phyloP scores from a whole-genome alignment of 2,888 invertebrate species.

The Encarsia formosa region DNA sequence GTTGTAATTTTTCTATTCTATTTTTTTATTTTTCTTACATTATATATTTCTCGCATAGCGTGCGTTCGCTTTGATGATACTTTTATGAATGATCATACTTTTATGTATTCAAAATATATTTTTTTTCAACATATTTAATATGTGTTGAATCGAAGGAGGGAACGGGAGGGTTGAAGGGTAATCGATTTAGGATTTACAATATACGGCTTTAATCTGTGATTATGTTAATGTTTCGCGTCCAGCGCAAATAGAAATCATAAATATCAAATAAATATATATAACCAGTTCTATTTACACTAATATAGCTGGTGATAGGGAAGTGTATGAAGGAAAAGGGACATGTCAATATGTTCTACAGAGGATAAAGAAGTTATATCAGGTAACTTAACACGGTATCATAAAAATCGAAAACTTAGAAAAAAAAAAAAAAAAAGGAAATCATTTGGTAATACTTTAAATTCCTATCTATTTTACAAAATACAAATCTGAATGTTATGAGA shows the following conservation, averaged over 20 bases:
- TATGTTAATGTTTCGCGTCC: constrained; percentile 39
- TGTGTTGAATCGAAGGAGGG: constrained; percentile 7
- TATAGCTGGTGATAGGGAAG: constrained; percentile 13
- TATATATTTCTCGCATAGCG: constrained; percentile 30
- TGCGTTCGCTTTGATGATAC: constrained; percentile 12
- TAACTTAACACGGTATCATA: too few species aligned
- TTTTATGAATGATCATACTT: constrained; percentile 22
- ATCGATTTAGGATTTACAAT: constrained; percentile 15
- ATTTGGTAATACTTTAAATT: background rate
- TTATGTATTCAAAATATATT: constrained; percentile 13
- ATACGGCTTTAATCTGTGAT: constrained; percentile 17
- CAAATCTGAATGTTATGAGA: constrained; percentile 32
- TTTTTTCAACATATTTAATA: background rate
- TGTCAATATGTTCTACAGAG: constrained; percentile 15
- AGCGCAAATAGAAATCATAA: constrained; percentile 47
- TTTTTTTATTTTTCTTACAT: constrained; percentile 8
- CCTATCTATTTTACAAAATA: background rate
- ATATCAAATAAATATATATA: constrained; percentile 46
- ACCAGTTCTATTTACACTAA: constrained; percentile 40
- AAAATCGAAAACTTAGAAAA: background rate
- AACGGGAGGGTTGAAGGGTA: constrained; percentile 1
- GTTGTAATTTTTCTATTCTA: constrained; percentile 20
- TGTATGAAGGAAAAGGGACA: constrained; percentile 9
- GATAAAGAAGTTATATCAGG: constrained; percentile 6
- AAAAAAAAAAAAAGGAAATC: background rate